Percentiles rank a stretch among this genome's conserved stretches.
These are phyloP conservation scores for Dolichotis patagonum DNA, from an alignment of 2,113 vertebrate genomes.

Conservation along the genomic window DNA sequence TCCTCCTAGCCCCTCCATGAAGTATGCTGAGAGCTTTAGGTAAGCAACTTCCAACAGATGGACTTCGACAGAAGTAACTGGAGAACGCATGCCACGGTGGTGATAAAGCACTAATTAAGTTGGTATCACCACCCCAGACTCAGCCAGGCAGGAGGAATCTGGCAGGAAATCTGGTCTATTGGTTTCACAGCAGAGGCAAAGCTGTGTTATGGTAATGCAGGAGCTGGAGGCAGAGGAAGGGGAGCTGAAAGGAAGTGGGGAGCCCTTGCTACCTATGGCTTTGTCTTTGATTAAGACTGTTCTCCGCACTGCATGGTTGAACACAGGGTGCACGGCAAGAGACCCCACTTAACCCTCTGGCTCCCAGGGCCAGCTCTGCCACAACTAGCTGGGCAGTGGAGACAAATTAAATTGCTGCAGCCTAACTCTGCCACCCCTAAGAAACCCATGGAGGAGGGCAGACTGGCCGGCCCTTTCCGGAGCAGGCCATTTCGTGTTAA, in stretches of 20 bases:
- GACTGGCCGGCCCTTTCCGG: not conserved
- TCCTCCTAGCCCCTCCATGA: not conserved
- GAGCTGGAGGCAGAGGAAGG: not conserved
- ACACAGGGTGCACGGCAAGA: not conserved
- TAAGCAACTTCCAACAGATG: not conserved
- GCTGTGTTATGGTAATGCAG: not conserved
- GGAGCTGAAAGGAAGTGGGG: not conserved
- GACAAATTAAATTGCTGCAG: not conserved
- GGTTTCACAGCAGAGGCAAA: not conserved
- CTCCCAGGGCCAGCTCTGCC: conserved; percentile 48
- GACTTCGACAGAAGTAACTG: not conserved
- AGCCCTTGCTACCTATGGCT: not conserved
- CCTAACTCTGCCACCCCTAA: not conserved
- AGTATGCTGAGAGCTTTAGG: not conserved
- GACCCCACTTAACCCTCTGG: not conserved
- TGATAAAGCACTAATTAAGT: conserved; percentile 8
- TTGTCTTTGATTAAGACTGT: conserved; percentile 6
- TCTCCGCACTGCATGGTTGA: not conserved
- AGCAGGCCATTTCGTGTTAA: not conserved
- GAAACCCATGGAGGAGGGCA: not conserved
- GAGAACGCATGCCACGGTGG: not conserved
- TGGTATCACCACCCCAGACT: not conserved
- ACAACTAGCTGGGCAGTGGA: not conserved
- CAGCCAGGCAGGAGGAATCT: not conserved
- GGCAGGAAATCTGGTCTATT: not conserved